These are phyloP conservation scores for Acanthornis magna DNA, from an alignment of 2,797 vertebrate genomes.

Conservation along the genomic window DNA sequence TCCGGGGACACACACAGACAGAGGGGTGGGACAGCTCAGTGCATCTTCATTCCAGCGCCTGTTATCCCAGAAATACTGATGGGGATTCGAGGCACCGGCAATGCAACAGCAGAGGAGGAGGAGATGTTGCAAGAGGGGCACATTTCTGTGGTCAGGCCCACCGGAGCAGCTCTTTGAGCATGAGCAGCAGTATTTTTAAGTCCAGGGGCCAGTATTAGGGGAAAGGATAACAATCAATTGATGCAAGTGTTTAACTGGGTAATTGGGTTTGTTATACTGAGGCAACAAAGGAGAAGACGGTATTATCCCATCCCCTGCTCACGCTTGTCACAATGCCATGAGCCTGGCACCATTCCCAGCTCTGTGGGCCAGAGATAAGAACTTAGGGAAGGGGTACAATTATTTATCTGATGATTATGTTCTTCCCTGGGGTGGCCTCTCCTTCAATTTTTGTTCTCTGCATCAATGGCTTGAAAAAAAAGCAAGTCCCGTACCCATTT, in stretches of 20 bases:
- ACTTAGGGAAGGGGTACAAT: background rate
- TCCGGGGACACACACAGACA: accelerated
- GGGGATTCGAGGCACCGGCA: background rate
- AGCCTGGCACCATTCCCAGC: background rate
- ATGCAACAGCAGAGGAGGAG: background rate
- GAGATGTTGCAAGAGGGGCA: background rate
- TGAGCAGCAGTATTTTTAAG: background rate
- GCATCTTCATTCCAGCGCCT: background rate
- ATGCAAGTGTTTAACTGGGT: background rate
- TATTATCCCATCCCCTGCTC: background rate
- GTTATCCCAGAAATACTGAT: background rate
- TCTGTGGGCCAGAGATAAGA: background rate
- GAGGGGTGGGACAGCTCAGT: background rate
- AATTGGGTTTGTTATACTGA: background rate
- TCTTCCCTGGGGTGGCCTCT: background rate
- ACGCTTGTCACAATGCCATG: background rate
- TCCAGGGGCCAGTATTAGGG: background rate
- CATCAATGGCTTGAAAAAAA: background rate
- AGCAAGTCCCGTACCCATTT: background rate
- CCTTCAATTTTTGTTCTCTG: background rate
- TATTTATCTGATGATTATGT: background rate
- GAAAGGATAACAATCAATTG: background rate
- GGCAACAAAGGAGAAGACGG: background rate
- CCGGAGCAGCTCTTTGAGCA: background rate
- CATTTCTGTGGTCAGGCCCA: background rate